Base-by-base conservation (phyloP, 1,140 invertebrate species). In the Coptotermes formosanus region DNA sequence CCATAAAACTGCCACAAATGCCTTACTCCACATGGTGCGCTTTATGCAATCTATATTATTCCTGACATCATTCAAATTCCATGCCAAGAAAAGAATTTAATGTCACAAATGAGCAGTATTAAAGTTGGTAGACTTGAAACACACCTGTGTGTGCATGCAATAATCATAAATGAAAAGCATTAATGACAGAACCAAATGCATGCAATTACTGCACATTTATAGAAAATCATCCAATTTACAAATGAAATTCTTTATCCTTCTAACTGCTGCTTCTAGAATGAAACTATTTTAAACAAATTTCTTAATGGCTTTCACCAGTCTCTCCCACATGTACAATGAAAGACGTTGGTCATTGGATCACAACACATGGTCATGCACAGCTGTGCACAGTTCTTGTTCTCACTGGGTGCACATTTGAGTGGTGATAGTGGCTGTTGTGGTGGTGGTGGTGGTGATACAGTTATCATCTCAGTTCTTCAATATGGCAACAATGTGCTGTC, bases 21-120 rank as follows among this genome's bases (percentile, higher is more conserved):
- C 85, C 85, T 86, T 86, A 86, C 85, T 86, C 85, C 85, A 86
- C 85, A 86, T 86, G 85, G 85, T 86, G 48, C n/a, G 82, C 45
- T 83, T 44, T 44, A 38, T 83, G 45, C 82, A 32, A 44, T 25
- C 82, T 48, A 44, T 75, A 11, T 30, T 30, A 25, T 75, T 48
- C 82, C 38, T 44, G 82, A 44, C 43, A 43, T 23, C 16, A 16
- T 25, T 44, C 38, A 45, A 44, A 16, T n/a, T 44, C 82, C 6
- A 23, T 45, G 82, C 43, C 38, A 43, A 45, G 82, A 83, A 38
- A 82, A 38, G 9, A 44, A 48, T 23, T 83, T 6, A 43, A 32
- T 12, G 23, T 83, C 43, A 83, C 38, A 83, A 83, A 44, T n/a
- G 23, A 83, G 38, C 82, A 44, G 43, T 4, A 38, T 38, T 83